Evolutionary conservation across 2,113 vertebrate genomes (phyloP).

Genomic region (Enhydra lutris): DNA sequence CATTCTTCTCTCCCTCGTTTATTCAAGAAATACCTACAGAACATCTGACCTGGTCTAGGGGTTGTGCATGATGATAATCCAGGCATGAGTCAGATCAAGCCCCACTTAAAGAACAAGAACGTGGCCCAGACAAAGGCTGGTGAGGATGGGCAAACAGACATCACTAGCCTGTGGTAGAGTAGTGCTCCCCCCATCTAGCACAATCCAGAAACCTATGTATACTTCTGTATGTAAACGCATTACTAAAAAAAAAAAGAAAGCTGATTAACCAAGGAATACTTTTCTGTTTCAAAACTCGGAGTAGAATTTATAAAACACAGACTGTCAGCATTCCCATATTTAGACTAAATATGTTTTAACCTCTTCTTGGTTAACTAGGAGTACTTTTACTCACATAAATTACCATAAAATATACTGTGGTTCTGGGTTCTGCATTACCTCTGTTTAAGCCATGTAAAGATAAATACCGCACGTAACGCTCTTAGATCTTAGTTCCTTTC

Average conservation of each 20-base stretch:
- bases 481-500: neutral
- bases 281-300: neutral
- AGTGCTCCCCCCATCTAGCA: fast-evolving
- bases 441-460: neutral
- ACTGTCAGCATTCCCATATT: neutral
- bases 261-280: neutral
- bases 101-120: neutral
- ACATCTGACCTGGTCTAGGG: neutral
- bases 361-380: neutral
- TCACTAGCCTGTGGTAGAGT: neutral
- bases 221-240: neutral
- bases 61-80: fast-evolving
- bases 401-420: too few species aligned
- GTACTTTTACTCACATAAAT: neutral
- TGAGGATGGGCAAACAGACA: too few species aligned
- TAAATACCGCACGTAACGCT: fast-evolving
- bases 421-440: neutral
- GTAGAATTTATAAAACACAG: neutral
- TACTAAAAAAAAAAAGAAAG: neutral
- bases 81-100: neutral
- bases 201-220: neutral
- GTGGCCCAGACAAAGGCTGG: neutral
- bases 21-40: neutral
- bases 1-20: neutral
- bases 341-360: neutral